phyloP scores from a whole-genome alignment of 2,113 vertebrate species.

The Ovis aries region DNA sequence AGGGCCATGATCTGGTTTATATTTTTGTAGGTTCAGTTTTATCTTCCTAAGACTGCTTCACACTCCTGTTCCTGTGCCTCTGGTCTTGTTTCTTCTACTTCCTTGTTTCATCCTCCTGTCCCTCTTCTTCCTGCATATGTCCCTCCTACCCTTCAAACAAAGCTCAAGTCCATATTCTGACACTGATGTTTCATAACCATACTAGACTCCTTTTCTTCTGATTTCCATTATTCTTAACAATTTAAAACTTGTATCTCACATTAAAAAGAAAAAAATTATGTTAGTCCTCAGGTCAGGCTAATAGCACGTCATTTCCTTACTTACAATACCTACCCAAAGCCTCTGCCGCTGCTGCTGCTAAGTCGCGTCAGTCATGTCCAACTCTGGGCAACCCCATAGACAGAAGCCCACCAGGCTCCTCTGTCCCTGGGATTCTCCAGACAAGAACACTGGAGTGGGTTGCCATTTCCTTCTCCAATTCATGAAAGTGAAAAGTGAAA shows the following conservation, averaged over 20 bases:
- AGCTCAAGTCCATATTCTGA: neutral
- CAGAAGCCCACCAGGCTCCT: no score
- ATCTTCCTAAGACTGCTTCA: neutral
- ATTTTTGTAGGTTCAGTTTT: neutral
- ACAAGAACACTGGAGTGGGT: no score
- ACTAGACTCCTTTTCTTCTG: neutral
- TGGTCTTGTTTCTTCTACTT: neutral
- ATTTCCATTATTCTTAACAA: neutral
- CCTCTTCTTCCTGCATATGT: neutral
- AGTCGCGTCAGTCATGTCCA: accelerated
- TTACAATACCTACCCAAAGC: neutral
- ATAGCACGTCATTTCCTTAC: neutral
- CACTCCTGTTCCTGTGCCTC: neutral
- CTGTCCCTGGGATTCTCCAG: no score
- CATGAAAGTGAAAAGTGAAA: no score
- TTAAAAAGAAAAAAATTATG: neutral
- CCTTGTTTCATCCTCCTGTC: neutral
- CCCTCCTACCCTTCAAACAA: neutral
- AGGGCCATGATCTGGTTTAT: neutral
- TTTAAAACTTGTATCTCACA: neutral
- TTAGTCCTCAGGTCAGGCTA: neutral
- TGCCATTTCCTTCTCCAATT: no score
- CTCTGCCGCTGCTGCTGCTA: no score
- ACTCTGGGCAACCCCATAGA: no score
- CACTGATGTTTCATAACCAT: neutral